These are phyloP conservation scores for Cryptus viduatorius DNA, from an alignment of 2,888 invertebrate genomes.

Conservation along the genomic window DNA sequence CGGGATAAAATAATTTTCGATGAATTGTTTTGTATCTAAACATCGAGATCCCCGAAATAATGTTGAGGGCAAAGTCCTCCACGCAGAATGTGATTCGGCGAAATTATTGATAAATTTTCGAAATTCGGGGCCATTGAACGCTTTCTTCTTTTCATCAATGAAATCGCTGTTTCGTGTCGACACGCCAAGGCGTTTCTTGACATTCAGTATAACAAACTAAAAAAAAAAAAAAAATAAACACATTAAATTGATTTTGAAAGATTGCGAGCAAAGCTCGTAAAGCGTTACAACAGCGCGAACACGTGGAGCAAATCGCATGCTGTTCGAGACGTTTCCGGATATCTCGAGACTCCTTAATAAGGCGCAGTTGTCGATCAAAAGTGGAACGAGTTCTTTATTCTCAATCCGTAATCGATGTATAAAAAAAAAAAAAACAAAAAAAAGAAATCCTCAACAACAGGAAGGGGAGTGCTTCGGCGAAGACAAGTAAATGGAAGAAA, in stretches of 20 bases:
- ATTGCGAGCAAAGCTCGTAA: not conserved
- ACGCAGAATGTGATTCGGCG: too few relatives aligned
- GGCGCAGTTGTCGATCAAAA: conserved; percentile 11
- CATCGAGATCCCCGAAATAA: too few relatives aligned
- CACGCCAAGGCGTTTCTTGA: not conserved
- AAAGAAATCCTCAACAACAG: conserved; percentile 4
- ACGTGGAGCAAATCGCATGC: conserved; percentile 10
- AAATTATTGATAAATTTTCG: too few relatives aligned
- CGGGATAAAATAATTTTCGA: too few relatives aligned
- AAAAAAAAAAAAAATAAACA: not conserved
- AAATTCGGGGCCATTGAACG: too few relatives aligned
- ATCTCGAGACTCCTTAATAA: conserved; percentile 12
- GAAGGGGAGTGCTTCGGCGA: conserved; percentile 11
- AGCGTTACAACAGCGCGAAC: not conserved
- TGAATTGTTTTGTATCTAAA: too few relatives aligned
- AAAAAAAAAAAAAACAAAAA: not conserved
- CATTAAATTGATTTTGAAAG: not conserved
- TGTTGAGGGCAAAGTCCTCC: too few relatives aligned
- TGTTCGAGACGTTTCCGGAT: not conserved
- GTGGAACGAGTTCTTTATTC: conserved; percentile 24
- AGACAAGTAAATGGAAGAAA: conserved; percentile 19
- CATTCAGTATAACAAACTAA: not conserved
- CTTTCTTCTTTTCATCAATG: not conserved
- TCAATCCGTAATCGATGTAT: conserved; percentile 7
- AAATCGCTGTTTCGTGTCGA: not conserved